These are phyloP conservation scores for Henricia sp. DNA, from an alignment of 53 echinoderm and acorn worm species.

Conservation along the genomic window DNA sequence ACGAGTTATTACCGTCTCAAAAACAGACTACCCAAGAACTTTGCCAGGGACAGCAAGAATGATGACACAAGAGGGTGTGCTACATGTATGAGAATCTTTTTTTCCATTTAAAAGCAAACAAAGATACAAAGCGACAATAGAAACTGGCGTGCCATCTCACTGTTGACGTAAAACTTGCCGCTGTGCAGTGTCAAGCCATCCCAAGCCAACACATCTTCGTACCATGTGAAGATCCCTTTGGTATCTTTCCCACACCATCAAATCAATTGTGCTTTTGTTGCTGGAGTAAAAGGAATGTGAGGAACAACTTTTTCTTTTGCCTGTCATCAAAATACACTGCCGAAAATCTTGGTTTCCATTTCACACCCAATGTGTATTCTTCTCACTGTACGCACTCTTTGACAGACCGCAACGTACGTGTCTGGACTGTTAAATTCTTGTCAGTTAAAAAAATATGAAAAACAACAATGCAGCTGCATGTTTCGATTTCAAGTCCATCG, in stretches of 20 bases:
- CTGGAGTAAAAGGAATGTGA: constrained; percentile 13
- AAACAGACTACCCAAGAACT: too few species aligned
- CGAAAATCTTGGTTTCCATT: not conserved
- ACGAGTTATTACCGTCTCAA: too few species aligned
- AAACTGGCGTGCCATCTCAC: constrained; percentile 18
- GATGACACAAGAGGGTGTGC: too few species aligned
- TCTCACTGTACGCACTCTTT: not conserved
- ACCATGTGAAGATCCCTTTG: constrained; percentile 50
- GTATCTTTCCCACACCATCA: constrained; percentile 52
- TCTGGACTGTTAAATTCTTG: not conserved
- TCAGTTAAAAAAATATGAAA: not conserved
- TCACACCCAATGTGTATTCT: constrained; percentile 15
- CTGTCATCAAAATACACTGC: constrained; percentile 7
- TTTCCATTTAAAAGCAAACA: too few species aligned
- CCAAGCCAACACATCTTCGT: not conserved
- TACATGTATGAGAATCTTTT: too few species aligned
- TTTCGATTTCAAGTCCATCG: constrained; percentile 29
- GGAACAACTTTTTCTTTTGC: not conserved
- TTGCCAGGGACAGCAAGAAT: too few species aligned
- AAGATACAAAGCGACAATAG: constrained; percentile 7
- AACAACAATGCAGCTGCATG: constrained; percentile 21
- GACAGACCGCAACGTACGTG: constrained; percentile 17
- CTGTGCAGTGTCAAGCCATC: constrained; percentile 10
- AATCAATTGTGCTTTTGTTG: constrained; percentile 10
- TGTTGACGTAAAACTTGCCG: constrained; percentile 30